Base-by-base conservation (phyloP, 2,888 invertebrate genomes). In the Horisme vitalbata region DNA sequence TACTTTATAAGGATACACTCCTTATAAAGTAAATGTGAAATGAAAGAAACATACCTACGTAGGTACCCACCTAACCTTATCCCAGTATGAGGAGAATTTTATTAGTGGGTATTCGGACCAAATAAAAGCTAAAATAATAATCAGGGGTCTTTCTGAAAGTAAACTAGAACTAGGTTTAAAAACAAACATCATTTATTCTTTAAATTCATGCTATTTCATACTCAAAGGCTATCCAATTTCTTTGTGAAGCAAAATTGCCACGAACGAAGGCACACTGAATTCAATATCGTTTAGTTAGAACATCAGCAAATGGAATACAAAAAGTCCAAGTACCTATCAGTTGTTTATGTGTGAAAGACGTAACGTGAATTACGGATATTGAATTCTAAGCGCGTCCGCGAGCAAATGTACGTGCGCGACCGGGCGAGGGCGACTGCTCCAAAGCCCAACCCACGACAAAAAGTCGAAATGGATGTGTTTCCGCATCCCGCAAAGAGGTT, bases 311-410 rank as follows among this genome's bases (percentile, higher is more conserved):
- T 67, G 60, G 68, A 57, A 65, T 68, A 74, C 66, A 77, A 66
- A 72, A 70, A 71, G 71, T 65, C 67, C 61, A 58, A 68, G 65
- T 65, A 72, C 68, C 68, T 71, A 64, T 66, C 57, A 64, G 65
- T 65, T 68, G 71, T 74, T 78, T 77, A 73, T 77, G 71, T 72
- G 71, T 63, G 69, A 69, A 75, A 75, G 71, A 73, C 66, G 75
- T 71, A 65, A 74, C 71, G 69, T 71, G 68, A 75, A 84, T 73
- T 74, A 71, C 68, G 69, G 68, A 80, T 81, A 86, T 83, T 83
- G 82, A 83, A 85, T 85, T 84, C 85, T 65, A 72, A 75, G 73
- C 81, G 82, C 77, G 82, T 83, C 67, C 65, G 47, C 70, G 71
- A 74, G 74, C 71, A 69, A 74, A 65, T 60, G 79, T 75, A 86